A percentile compares a stretch with the other conserved stretches of the same genome.
phyloP scores from a whole-genome alignment of 2,113 vertebrate genomes.

The Coptodon rendalli region DNA sequence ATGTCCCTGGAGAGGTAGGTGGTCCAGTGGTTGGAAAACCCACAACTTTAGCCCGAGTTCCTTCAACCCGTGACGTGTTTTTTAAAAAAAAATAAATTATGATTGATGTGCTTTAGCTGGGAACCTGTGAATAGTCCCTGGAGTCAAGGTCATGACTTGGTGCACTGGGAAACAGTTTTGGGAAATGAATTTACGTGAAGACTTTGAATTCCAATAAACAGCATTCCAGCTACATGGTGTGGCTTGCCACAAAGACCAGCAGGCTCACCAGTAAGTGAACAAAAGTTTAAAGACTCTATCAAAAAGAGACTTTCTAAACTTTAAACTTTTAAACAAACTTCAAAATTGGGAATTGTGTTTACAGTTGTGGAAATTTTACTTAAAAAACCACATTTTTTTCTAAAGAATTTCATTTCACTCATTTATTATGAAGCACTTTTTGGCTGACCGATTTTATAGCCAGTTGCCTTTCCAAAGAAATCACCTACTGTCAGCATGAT shows the following conservation, averaged over 20 bases:
- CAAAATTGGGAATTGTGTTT: background rate
- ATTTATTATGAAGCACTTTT: background rate
- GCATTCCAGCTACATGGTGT: slow-evolving; percentile 53
- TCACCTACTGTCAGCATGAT: background rate
- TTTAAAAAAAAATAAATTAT: slow-evolving; percentile 1
- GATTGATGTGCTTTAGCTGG: slow-evolving; percentile 52
- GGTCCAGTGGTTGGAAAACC: slow-evolving; percentile 20
- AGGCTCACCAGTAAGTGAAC: background rate
- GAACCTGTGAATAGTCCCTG: slow-evolving; percentile 30
- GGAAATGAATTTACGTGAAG: slow-evolving; percentile 15
- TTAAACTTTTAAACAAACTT: background rate
- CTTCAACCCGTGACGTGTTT: background rate
- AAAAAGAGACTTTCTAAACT: background rate
- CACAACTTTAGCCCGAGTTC: slow-evolving; percentile 24
- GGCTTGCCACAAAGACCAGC: slow-evolving; percentile 25
- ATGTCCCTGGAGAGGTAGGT: slow-evolving; percentile 1
- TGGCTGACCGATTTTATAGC: background rate
- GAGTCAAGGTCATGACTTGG: slow-evolving; percentile 49
- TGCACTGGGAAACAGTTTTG: slow-evolving; percentile 32
- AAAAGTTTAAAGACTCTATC: background rate
- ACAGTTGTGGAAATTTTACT: background rate
- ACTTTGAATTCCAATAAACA: slow-evolving; percentile 50
- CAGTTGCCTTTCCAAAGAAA: background rate
- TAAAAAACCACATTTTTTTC: background rate
- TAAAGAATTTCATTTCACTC: background rate